Base-by-base conservation (phyloP, 2,797 vertebrate species). In the Sebastes kiyomatsui region DNA sequence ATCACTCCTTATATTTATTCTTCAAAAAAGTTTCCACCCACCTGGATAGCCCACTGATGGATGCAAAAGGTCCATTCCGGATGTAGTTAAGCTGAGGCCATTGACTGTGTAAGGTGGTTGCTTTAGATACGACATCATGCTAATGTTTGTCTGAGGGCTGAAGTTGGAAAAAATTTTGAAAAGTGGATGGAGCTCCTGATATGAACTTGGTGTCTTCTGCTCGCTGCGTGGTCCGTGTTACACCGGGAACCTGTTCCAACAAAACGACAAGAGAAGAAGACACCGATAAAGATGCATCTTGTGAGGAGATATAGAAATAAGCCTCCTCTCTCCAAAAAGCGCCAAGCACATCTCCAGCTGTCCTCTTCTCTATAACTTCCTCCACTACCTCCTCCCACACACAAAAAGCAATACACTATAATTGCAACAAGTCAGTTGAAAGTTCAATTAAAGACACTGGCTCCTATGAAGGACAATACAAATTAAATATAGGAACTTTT, bases 71-170 rank as follows among this genome's bases (percentile, higher is more conserved):
- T 99, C 98, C 98, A 99, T 99, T 75, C 98, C 98, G 75, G 98
- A 98, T 86, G 98, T 97, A 59, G 97, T 98, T 96, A 99, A 96
- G 90, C 98, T 99, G 94, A 99, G 97, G 75, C 98, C 98, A 93
- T 99, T 99, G 93, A 99, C 98, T 90, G 98, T 97, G 74, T 99
- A 99, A 97, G 98, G 98, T 96, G 98, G 97, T 99, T 99, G 98
- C 97, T 99, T 99, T 94, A 99, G 97, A 99, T 99, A 99, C 95
- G 98, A 99, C 98, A 99, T 99, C 98, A 99, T 99, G 97, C 98
- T 99, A 99, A 99, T 97, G 95, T 98, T 97, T 88, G 94, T 93
- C 93, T 96, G 94, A 92, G 95, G 94, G 93, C 92, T 93, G 92
- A 97, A 96, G 94, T 96, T 95, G 91, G 95, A 96, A 92, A 95